These are phyloP conservation scores for Porites evermanni DNA, from an alignment of 92 coral and sea anemone genomes.

Conservation along the genomic window DNA sequence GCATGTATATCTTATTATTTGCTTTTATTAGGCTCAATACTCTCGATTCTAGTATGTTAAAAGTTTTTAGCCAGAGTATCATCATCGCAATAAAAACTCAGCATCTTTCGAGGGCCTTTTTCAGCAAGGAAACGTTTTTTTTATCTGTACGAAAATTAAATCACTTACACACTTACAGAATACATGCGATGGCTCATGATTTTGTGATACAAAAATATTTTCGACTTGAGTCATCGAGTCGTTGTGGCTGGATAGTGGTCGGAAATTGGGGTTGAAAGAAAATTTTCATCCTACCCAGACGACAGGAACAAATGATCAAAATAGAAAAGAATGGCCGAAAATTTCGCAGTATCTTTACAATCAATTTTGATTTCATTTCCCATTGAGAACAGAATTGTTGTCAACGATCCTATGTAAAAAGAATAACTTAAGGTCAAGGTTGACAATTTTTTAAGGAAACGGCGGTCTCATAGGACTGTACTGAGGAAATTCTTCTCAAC, in stretches of 20 bases:
- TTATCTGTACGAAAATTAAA: background rate
- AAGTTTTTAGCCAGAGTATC: conserved; percentile 1
- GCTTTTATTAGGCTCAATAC: conserved; percentile 19
- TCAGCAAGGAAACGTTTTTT: background rate
- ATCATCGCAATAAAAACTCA: background rate
- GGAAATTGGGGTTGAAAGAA: background rate
- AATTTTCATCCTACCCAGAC: background rate
- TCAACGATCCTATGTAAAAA: background rate
- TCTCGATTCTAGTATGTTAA: conserved; percentile 15
- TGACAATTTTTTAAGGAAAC: background rate
- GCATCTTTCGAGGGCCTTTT: background rate
- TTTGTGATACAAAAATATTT: background rate
- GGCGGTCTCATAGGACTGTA: background rate
- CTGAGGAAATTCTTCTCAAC: conserved; percentile 26
- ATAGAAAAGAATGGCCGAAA: background rate
- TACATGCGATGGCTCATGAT: background rate
- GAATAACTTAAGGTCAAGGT: background rate
- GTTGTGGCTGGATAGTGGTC: background rate
- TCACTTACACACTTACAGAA: background rate
- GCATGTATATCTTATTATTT: conserved; percentile 18
- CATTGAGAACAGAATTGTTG: background rate
- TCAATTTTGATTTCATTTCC: background rate
- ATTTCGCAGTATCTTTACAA: background rate
- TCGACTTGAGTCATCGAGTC: conserved; percentile 1
- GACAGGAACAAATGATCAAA: background rate